Base-by-base conservation (phyloP, 2,888 invertebrate genomes). In the Stegophylla sp. region DNA sequence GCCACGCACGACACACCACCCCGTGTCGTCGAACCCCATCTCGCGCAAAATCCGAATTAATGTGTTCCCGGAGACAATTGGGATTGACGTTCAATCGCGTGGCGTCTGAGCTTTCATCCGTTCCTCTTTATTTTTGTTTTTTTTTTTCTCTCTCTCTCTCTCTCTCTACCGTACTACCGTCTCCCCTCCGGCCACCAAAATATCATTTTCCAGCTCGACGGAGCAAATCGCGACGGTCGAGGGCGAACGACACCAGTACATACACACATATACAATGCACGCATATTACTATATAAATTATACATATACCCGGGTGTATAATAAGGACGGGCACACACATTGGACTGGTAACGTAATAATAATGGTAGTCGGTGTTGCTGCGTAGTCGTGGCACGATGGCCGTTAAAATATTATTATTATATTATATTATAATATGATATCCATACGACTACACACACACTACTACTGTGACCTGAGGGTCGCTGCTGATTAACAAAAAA, bases 181-280 rank as follows among this genome's bases (percentile, higher is more conserved):
- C 28, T n/a, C 34, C 26, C 10, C 28, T 45, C 53, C 51, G 20
- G 15, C 63, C 28, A 23, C 74, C 34, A 53, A 81, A 81, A 81
- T 66, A 74, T 82, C 77, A 82, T 82, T 82, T 82, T 82, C 82
- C 82, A 23, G 76, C 43, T 82, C 82, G 82, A 9, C 77, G 77
- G 77, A 82, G 82, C 82, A 79, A 71, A 79, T 69, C 79, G 75
- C 71, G 51, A 13, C 13, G 15, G n/a, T 15, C 48, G 48, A 45
- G 34, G 45, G 77, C n/a, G 20, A 20, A 9, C 45, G 12, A n/a
- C 10, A 28, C 12, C 45, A 56, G 23, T 23, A 56, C 43, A 66
- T 20, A 43, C 67, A 26, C 53, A 53, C 10, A 20, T 20, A 45
- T 20, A 20, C n/a, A n/a, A 20, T 53, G 7, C 34, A 34, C 34